phyloP scores from a whole-genome alignment of 2,888 invertebrate species.

The Lasioglossum malachurum region DNA sequence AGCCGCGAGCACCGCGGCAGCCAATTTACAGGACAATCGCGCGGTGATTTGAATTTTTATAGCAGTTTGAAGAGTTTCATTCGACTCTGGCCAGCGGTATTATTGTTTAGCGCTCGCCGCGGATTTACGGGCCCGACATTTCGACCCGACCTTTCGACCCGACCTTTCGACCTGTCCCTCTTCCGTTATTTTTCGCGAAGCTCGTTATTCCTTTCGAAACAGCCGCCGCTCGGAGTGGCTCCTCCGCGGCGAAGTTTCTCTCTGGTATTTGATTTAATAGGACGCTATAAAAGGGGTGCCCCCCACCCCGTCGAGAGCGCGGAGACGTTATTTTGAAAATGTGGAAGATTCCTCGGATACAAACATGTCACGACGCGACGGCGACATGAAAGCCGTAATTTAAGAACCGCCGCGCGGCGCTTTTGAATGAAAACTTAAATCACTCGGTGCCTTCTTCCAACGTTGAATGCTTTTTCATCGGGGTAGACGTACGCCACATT shows the following conservation, averaged over 20 bases:
- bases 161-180: not conserved
- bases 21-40: constrained; percentile 3
- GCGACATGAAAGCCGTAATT: constrained; percentile 66
- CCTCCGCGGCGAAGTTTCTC: constrained; percentile 24
- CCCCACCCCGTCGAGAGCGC: not conserved
- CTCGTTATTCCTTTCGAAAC: constrained; percentile 12
- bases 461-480: constrained; percentile 45
- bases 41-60: constrained; percentile 7
- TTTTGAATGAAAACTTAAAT: constrained; percentile 62
- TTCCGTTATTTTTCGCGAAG: constrained; percentile 16
- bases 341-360: constrained; percentile 55
- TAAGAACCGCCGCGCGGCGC: constrained; percentile 58
- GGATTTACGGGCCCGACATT: not conserved
- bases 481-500: constrained; percentile 25
- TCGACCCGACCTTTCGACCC: not conserved
- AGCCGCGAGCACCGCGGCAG: not conserved
- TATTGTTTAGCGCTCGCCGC: not conserved
- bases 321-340: constrained; percentile 58
- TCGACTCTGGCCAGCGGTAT: not conserved
- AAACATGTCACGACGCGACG: constrained; percentile 54
- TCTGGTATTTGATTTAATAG: constrained; percentile 59
- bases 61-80: not conserved
- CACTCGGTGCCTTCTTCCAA: constrained; percentile 54
- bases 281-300: constrained; percentile 41
- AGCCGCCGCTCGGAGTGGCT: not conserved